phyloP scores from a whole-genome alignment of 92 coral and sea anemone genomes.

The Muricea muricata region DNA sequence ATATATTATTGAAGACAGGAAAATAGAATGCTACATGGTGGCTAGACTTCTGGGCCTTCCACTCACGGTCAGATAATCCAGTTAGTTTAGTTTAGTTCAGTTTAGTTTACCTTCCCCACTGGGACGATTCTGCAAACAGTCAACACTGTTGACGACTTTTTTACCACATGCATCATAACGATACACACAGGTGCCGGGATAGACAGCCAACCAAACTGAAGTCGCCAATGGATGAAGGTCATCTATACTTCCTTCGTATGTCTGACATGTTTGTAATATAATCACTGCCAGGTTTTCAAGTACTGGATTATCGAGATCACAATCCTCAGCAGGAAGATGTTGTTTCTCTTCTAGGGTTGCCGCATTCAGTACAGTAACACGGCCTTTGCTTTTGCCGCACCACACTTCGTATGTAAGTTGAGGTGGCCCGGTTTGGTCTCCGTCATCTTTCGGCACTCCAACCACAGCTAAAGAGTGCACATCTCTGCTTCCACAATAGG shows the following conservation, averaged over 20 bases:
- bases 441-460: slow-evolving; percentile 55
- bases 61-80: too few relatives aligned
- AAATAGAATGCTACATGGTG: too few relatives aligned
- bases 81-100: too few relatives aligned
- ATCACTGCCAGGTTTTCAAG: slow-evolving; percentile 89
- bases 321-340: slow-evolving; percentile 86
- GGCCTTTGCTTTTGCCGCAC: slow-evolving; percentile 94
- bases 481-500: slow-evolving; percentile 82
- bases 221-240: slow-evolving; percentile 67
- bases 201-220: slow-evolving; percentile 96
- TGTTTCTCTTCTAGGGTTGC: slow-evolving; percentile 78
- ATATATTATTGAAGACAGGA: too few relatives aligned
- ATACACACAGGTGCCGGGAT: slow-evolving; percentile 95
- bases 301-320: slow-evolving; percentile 75
- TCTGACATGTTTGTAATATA: slow-evolving; percentile 85
- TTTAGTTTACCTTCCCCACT: slow-evolving; percentile 91
- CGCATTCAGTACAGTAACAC: slow-evolving; percentile 88
- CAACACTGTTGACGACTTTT: slow-evolving; percentile 87
- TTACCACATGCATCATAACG: slow-evolving; percentile 96
- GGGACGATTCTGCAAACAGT: slow-evolving; percentile 89
- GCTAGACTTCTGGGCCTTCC: too few relatives aligned
- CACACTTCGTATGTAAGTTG: slow-evolving; percentile 70
- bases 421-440: not conserved
- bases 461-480: slow-evolving; percentile 90
- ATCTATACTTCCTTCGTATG: slow-evolving; percentile 67